Evolutionary conservation across 2,797 vertebrate species (phyloP).

Genomic region (Gymnothorax reevesii): DNA sequence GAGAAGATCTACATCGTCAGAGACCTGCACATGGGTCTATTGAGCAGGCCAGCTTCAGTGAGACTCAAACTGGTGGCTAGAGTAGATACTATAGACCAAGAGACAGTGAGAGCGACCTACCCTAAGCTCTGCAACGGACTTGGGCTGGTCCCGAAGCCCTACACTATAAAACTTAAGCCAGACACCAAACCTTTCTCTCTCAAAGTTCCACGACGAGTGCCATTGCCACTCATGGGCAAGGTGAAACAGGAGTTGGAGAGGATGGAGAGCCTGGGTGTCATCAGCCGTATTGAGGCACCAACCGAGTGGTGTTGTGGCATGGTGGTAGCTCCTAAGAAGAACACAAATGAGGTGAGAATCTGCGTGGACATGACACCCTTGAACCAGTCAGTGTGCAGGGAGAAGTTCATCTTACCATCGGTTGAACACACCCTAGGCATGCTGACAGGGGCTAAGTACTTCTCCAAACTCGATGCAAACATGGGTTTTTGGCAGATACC

Average conservation of each 20-base stretch:
- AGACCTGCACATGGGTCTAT: no score
- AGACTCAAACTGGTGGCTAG: no score
- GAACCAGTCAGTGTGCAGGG: slow-evolving; percentile 35
- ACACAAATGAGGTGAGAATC: slow-evolving; percentile 12
- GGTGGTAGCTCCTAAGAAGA: slow-evolving; percentile 30
- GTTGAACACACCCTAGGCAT: slow-evolving; percentile 34
- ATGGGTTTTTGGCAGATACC: slow-evolving; percentile 41
- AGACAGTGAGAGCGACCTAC: no score
- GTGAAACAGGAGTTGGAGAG: slow-evolving; percentile 24
- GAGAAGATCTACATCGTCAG: no score
- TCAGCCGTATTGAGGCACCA: background rate
- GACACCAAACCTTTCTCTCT: slow-evolving; percentile 17
- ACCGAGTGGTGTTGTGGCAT: slow-evolving; percentile 25
- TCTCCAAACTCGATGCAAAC: slow-evolving; percentile 42
- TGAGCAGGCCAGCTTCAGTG: no score
- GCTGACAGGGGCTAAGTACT: slow-evolving; percentile 37
- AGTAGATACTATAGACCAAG: no score
- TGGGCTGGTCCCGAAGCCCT: no score
- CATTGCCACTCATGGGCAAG: slow-evolving; percentile 35
- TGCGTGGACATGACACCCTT: slow-evolving; percentile 29
- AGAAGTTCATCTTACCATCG: slow-evolving; percentile 22
- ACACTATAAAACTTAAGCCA: slow-evolving; percentile 1
- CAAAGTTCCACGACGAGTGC: slow-evolving; percentile 10
- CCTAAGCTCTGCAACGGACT: no score
- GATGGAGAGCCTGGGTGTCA: slow-evolving; percentile 33